Base-by-base conservation (phyloP, 1,140 invertebrate genomes). In the Schlechtendalia chinensis region DNA sequence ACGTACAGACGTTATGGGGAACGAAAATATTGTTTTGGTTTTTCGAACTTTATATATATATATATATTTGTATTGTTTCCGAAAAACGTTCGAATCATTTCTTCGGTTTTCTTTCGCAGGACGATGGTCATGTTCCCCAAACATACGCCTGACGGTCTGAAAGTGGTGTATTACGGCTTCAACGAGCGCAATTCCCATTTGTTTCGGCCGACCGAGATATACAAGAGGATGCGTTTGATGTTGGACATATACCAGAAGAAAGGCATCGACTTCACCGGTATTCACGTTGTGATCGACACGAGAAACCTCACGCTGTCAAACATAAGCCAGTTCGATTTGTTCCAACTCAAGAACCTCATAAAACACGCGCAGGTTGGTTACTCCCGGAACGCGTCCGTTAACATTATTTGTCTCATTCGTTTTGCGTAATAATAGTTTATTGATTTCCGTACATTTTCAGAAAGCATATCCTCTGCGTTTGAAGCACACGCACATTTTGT, bases 391-490 rank as follows among this genome's bases (percentile, higher is more conserved):
- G 8, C 32, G 32, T 39, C 8, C 8, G 3, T 39, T 39, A n/a
- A 39, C 32, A 39, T 39, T 39, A 39, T 39, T 39, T 39, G 8
- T 39, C 8, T 39, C 32, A 39, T 39, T 39, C 8, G 32, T 39
- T n/a, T n/a, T n/a, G 8, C 32, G 8, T 39, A 4, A 39, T 8
- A 8, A 39, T n/a, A 39, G 32, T 39, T 3, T 39, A 39, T 4
- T 39, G 3, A 39, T 39, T 39, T 39, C 8, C 32, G n/a, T 67
- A 45, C 14, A 14, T n/a, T 88, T 88, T 0, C 89, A 91, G 83
- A 89, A 91, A 83, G 90, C 86, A 11, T 84, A 91, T 84, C 90
- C 91, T 1, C 84, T 90, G 0, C 86, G 89, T 67, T 86, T 91
- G 83, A 88, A 88, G 82, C 86, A 84, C 2, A 90, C 91, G 11